phyloP scores from a whole-genome alignment of 35 echinoderm and acorn worm genomes.

The Ophiothrix spiculata region DNA sequence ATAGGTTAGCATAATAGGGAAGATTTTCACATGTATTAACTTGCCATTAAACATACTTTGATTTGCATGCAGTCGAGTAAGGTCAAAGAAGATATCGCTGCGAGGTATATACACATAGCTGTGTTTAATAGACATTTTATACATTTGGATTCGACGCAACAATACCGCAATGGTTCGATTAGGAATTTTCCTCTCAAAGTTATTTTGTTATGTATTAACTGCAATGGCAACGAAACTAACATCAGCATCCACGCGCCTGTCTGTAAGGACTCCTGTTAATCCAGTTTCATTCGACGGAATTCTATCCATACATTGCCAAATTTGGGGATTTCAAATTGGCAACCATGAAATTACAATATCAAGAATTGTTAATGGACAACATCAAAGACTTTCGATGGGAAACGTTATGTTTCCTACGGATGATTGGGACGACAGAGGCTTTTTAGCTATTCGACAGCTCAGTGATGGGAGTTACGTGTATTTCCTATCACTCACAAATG shows the following conservation, averaged over 20 bases:
- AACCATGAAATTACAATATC: conserved; percentile 4
- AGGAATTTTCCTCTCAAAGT: not conserved
- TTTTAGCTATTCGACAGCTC: not conserved
- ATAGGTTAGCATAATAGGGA: not conserved
- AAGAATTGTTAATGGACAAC: not conserved
- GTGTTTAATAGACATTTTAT: not conserved
- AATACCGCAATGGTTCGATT: not conserved
- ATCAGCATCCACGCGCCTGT: not conserved
- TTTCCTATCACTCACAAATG: not conserved
- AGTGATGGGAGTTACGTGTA: not conserved
- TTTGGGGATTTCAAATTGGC: not conserved
- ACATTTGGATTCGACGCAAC: not conserved
- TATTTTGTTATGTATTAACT: not conserved
- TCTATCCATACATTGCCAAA: not conserved
- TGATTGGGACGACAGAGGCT: not conserved
- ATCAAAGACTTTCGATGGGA: not conserved
- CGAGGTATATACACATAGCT: too few relatives aligned
- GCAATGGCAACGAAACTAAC: not conserved
- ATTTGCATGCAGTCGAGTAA: not conserved
- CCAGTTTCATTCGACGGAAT: not conserved
- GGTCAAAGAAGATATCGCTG: too few relatives aligned
- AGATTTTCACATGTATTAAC: not conserved
- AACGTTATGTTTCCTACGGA: not conserved
- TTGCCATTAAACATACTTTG: not conserved
- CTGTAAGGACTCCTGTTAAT: not conserved